Base-by-base conservation (phyloP, 2,113 vertebrate genomes). In the Phainopepla nitens region DNA sequence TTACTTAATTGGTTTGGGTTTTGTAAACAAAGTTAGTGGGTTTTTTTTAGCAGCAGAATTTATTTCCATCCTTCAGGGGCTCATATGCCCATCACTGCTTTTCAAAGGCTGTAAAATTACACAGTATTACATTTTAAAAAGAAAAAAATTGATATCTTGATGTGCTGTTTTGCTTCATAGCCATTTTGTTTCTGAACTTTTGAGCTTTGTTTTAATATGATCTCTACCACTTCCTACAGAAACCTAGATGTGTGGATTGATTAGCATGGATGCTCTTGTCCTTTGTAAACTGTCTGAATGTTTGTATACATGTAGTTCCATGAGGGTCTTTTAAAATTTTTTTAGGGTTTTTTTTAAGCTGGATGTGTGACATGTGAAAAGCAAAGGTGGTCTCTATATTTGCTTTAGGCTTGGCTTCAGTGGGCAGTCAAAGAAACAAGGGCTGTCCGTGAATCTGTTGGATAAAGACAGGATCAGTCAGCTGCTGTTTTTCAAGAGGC, bases 301-400 rank as follows among this genome's bases (percentile, higher is more conserved):
- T 89, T 82, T 85, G 35, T 69, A 7, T 17, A 62, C 29, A 9
- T 33, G 21, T 41, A 61, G 50, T 82, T 72, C 39, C 45, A 29
- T 4, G 2, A 42, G 10, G 17, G 7, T 68, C 1, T 57, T 39
- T 39, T 31, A 1, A 22, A 20, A 6, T 2, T 10, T 7, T 51
- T 11, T n/a, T 19, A 13, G 7, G 11, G 2, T 21, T 36, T 33
- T 41, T 58, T 54, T 65, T 4, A 22, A 36, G 31, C 31, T 72
- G 22, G 11, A 16, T 73, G 16, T 50, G 23, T 41, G n/a, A 33
- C 10, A 29, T 6, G 8, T 49, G 36, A 68, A 45, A 84, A 56
- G 60, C 65, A 87, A 51, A 75, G 25, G 51, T 84, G 36, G 5
- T 50, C 29, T 92, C 2, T 60, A 1, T 53, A 12, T 68, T 87